Conservation (phyloP, 2,888 invertebrate species). For the Graphium colonna region DNA sequence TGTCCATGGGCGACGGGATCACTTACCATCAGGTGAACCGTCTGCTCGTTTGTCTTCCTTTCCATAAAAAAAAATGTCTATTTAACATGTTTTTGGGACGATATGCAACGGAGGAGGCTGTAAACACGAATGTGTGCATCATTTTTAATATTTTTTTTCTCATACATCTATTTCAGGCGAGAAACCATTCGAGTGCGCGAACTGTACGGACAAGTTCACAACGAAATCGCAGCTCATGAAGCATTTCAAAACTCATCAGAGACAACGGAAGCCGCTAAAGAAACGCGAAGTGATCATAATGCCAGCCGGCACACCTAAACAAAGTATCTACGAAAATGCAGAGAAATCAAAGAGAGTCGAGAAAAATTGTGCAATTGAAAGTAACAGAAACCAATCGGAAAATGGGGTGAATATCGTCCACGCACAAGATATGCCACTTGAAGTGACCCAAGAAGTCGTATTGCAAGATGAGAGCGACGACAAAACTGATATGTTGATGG, state of each 20-base stretch:
- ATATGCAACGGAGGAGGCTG: too few species aligned
- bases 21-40: too few species aligned
- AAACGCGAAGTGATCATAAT: constrained; percentile 34
- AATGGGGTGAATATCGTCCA: constrained; percentile 26
- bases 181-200: constrained; percentile 61
- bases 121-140: too few species aligned
- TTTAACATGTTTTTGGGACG: too few species aligned
- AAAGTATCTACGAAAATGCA: background rate
- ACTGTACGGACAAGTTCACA: constrained; percentile 51
- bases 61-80: too few species aligned
- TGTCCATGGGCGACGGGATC: too few species aligned
- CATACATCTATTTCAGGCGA: constrained; percentile 50
- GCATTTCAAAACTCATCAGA: constrained; percentile 52
- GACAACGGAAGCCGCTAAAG: constrained; percentile 34
- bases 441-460: constrained; percentile 49
- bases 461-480: constrained; percentile 46
- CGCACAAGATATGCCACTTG: constrained; percentile 43
- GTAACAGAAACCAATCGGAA: constrained; percentile 1
- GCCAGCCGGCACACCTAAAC: constrained; percentile 4
- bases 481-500: constrained; percentile 47
- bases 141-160: background rate
- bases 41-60: too few species aligned
- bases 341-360: background rate
- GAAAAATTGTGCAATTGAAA: constrained; percentile 17
- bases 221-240: constrained; percentile 55